Conservation (phyloP, 2,797 vertebrate species). For the Alfaro cultratus region DNA sequence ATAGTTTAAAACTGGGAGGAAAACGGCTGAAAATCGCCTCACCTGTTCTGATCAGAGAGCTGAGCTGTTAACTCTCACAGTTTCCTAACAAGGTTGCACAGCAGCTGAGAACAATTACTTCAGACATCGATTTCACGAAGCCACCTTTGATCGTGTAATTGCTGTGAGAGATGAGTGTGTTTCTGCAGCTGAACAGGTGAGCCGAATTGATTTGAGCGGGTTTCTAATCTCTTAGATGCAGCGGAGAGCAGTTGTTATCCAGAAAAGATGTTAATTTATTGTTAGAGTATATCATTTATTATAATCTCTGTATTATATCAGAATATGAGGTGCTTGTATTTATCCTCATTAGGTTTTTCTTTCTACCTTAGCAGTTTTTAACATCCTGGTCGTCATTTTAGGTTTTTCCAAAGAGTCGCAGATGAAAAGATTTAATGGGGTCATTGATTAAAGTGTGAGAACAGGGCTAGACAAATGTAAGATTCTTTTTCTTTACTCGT, state of each 20-base stretch:
- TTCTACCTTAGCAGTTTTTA: not conserved
- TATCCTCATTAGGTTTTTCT: slow-evolving; percentile 17
- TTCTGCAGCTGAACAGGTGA: slow-evolving; percentile 64
- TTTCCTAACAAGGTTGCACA: slow-evolving; percentile 70
- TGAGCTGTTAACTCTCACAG: slow-evolving; percentile 64
- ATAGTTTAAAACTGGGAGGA: slow-evolving; percentile 17
- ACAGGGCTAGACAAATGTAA: not conserved
- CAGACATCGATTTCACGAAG: slow-evolving; percentile 72
- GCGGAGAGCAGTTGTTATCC: slow-evolving; percentile 22
- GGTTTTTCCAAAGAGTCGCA: slow-evolving; percentile 15
- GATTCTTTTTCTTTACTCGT: not conserved
- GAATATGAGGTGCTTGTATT: slow-evolving; percentile 22
- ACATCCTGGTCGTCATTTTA: slow-evolving; percentile 7
- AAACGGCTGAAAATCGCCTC: slow-evolving; percentile 42
- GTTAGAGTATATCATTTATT: slow-evolving; percentile 16
- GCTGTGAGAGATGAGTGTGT: slow-evolving; percentile 61
- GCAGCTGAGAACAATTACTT: slow-evolving; percentile 75
- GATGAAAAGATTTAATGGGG: slow-evolving; percentile 24
- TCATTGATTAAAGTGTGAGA: slow-evolving; percentile 22
- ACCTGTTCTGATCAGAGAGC: slow-evolving; percentile 59
- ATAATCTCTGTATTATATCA: slow-evolving; percentile 23
- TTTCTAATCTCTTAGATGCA: slow-evolving; percentile 55
- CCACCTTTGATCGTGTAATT: slow-evolving; percentile 77
- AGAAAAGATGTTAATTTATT: slow-evolving; percentile 16
- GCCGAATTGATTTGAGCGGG: slow-evolving; percentile 62